These are phyloP conservation scores for Epicauta chinensis DNA, from an alignment of 1,140 invertebrate species.

Conservation along the genomic window DNA sequence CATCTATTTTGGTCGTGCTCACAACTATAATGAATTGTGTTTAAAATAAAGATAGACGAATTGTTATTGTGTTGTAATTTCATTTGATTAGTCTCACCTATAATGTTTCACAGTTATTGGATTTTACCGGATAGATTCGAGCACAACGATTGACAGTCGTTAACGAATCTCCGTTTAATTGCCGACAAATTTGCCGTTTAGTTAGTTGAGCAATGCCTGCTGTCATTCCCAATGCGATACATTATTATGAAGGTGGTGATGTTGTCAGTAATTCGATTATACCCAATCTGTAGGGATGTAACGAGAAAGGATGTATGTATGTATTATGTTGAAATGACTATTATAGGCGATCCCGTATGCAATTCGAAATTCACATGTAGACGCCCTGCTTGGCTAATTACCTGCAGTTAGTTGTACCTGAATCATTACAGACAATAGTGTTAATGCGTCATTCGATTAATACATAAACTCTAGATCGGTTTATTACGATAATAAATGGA, in stretches of 20 bases:
- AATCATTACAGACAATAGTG: neutral
- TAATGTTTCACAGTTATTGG: neutral
- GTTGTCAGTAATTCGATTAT: slow-evolving; percentile 3
- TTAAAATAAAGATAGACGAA: neutral
- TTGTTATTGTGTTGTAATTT: neutral
- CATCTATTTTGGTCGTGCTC: too few relatives aligned
- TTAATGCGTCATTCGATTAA: slow-evolving; percentile 11
- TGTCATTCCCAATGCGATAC: slow-evolving; percentile 22
- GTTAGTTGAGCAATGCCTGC: slow-evolving; percentile 18
- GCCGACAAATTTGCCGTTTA: slow-evolving; percentile 22
- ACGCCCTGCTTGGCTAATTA: slow-evolving; percentile 18
- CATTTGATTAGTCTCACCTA: neutral
- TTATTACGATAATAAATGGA: too few relatives aligned
- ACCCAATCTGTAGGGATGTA: too few relatives aligned
- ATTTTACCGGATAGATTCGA: neutral
- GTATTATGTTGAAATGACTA: slow-evolving; percentile 5
- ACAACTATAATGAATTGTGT: too few relatives aligned
- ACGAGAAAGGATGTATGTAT: neutral
- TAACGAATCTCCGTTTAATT: slow-evolving; percentile 24
- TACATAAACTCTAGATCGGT: slow-evolving; percentile 6
- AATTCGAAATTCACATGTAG: slow-evolving; percentile 10
- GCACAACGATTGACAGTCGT: slow-evolving; percentile 6
- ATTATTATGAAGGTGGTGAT: slow-evolving; percentile 13
- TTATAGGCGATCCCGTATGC: neutral
- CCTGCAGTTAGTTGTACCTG: slow-evolving; percentile 4